These are phyloP conservation scores for Himalopsyche kuldschensis DNA, from an alignment of 2,888 invertebrate species.

Conservation along the genomic window DNA sequence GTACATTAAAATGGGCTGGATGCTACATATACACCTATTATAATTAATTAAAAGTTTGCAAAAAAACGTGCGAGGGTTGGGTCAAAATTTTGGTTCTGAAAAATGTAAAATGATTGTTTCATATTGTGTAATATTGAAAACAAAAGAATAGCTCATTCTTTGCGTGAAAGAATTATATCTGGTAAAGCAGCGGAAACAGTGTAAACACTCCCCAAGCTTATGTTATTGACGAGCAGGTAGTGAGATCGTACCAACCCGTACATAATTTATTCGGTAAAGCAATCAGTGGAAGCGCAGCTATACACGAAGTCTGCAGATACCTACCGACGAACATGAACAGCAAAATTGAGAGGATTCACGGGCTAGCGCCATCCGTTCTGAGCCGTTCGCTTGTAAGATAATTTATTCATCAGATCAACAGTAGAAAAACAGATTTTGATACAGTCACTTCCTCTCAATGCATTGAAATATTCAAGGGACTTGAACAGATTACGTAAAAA, in stretches of 20 bases:
- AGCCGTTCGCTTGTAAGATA: background rate
- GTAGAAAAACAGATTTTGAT: background rate
- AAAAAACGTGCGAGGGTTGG: no score
- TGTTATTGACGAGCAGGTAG: constrained; percentile 15
- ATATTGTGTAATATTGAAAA: no score
- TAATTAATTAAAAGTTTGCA: no score
- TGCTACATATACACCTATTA: no score
- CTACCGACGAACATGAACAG: background rate
- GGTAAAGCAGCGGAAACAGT: background rate
- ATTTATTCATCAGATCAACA: background rate
- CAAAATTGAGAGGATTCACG: background rate
- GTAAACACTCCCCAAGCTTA: constrained; percentile 8
- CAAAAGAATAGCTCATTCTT: background rate
- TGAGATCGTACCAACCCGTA: constrained; percentile 6
- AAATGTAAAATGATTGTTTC: no score
- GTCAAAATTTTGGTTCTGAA: no score
- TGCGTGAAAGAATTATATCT: background rate
- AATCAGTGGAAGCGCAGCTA: constrained; percentile 21
- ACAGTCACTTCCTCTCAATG: background rate
- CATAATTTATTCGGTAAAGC: constrained; percentile 26
- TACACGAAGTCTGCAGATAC: background rate
- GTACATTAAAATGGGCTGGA: no score
- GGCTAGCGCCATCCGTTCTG: background rate
- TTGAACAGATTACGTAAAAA: no score
- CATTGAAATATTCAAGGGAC: no score